Evolutionary conservation across 2,888 invertebrate species (phyloP), one percentile per base, ranked within the genome.

Genomic region (Chromoteleia sp.): DNA sequence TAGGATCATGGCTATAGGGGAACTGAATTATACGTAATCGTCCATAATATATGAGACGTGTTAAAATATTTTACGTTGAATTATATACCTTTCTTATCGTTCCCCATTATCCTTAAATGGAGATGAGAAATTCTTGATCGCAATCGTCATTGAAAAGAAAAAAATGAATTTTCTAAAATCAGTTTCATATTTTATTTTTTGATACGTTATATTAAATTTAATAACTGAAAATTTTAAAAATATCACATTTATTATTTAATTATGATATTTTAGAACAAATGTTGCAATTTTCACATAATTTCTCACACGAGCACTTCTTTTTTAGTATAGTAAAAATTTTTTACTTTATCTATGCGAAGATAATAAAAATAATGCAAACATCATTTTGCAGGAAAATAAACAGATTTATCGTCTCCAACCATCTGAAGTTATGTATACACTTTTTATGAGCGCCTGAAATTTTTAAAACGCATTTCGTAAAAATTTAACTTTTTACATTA

Each of bases 11-110:
- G 30, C 15, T 67, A 29, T 15, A 29, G 45, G 56, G 54, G 43
- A 68, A 39, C 52, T 65, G 41, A 68, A 36, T 33, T 70, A 58
- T 54, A 33, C 39, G 7, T 48, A 45, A 70, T 70, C 45, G 17
- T 56, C 1, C 12, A 48, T 70, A 58, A 48, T 45, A 36, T 36
- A 21, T 58, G 41, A 36, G 56, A 48, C 19, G n/a, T 25, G 70
- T 45, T 48, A 15, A 70, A 68, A 56, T 54, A 65, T 63, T 63
- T 63, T n/a, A 21, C 12, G 45, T 14, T 48, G 36, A 36, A 65
- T 25, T 52, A 39, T 41, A 21, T 41, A 25, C 25, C 29, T n/a
- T 52, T 48, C 25, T 39, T 65, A 65, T 65, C 65, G 25, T 6
- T 2, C 12, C 2, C 6, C 15, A 14, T 41, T 41, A 59, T 59